Conservation (phyloP, 2,888 invertebrate genomes). For the Erannis defoliaria region DNA sequence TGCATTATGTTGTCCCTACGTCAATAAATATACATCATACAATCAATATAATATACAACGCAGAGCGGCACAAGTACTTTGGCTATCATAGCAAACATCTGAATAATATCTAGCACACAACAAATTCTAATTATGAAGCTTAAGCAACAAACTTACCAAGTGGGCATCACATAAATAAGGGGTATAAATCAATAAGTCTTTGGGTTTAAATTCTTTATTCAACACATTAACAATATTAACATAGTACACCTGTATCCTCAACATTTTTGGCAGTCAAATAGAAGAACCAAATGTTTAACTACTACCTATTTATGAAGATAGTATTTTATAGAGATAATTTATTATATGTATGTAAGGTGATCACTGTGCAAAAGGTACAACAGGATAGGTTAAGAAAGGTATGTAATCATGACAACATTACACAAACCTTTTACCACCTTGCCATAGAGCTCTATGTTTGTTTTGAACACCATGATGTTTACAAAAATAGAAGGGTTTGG, state of each 20-base stretch:
- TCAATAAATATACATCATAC: slow-evolving; percentile 57
- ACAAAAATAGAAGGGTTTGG: slow-evolving; percentile 29
- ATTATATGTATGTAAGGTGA: slow-evolving; percentile 12
- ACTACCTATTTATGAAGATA: background rate
- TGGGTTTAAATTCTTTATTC: slow-evolving; percentile 41
- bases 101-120: slow-evolving; percentile 6
- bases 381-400: slow-evolving; percentile 3
- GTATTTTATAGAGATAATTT: background rate
- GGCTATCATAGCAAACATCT: slow-evolving; percentile 58
- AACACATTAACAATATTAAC: slow-evolving; percentile 32
- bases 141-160: slow-evolving; percentile 32
- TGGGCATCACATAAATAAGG: slow-evolving; percentile 19
- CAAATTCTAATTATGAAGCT: slow-evolving; percentile 9
- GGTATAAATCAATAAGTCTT: slow-evolving; percentile 42
- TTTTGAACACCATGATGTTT: slow-evolving; percentile 35
- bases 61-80: slow-evolving; percentile 43
- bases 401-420: slow-evolving; percentile 10
- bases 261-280: slow-evolving; percentile 1
- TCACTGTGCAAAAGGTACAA: slow-evolving; percentile 14
- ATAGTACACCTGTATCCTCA: background rate
- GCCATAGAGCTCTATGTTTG: slow-evolving; percentile 15
- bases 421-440: background rate
- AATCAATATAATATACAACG: slow-evolving; percentile 54
- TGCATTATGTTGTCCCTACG: slow-evolving; percentile 43
- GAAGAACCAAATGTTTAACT: background rate